Conservation (phyloP, 2,797 vertebrate genomes). For the Chromis chromis region DNA sequence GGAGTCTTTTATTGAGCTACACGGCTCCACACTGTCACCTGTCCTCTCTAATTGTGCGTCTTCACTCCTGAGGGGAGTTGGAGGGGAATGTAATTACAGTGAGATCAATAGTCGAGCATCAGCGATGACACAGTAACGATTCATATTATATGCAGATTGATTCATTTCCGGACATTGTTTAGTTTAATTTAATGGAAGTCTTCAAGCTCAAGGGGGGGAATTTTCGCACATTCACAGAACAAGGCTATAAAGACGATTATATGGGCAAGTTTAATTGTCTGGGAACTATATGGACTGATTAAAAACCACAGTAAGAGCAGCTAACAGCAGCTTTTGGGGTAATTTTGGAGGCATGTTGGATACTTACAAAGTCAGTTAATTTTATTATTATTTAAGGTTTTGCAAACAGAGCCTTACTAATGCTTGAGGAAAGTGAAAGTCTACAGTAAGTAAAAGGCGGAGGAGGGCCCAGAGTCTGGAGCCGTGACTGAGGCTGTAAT, state of each 20-base stretch:
- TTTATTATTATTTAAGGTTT: conserved; percentile 40
- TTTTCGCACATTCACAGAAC: conserved; percentile 51
- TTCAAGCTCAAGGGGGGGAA: conserved; percentile 28
- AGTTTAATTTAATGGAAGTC: conserved; percentile 64
- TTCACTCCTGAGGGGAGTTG: conserved; percentile 65
- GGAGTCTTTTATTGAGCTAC: conserved; percentile 73
- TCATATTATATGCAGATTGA: conserved; percentile 78
- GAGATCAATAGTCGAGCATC: conserved; percentile 74
- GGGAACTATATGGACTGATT: conserved; percentile 68
- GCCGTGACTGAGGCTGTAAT: not conserved
- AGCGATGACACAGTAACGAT: conserved; percentile 64
- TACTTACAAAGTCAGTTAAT: conserved; percentile 46
- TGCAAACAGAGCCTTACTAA: conserved; percentile 12
- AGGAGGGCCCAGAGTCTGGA: not conserved
- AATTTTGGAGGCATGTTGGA: conserved; percentile 36
- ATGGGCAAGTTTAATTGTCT: conserved; percentile 60
- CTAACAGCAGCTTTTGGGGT: conserved; percentile 43
- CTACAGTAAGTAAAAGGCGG: not conserved
- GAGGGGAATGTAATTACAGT: conserved; percentile 74
- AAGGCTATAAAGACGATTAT: conserved; percentile 64
- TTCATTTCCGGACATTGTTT: conserved; percentile 70
- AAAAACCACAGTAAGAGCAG: conserved; percentile 55
- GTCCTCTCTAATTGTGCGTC: conserved; percentile 75
- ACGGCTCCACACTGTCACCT: conserved; percentile 72
- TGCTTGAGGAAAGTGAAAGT: not conserved